Evolutionary conservation across 2,113 vertebrate species (phyloP).

Genomic region (Misgurnus mizolepis): DNA sequence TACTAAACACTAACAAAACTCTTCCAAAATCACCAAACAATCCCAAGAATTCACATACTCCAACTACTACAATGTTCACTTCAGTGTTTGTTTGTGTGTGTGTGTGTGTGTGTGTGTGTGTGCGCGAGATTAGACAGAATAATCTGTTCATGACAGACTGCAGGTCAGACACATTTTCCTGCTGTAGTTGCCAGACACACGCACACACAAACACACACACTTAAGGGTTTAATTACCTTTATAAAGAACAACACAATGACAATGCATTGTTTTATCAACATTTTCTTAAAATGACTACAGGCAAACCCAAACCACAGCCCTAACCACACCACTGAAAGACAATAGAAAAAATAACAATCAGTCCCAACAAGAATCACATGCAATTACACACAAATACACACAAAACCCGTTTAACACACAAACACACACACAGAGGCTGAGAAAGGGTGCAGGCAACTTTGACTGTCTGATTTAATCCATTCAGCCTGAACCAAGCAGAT

Average conservation of each 20-base stretch:
- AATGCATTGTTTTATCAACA: too few relatives aligned
- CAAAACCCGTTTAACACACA: neutral
- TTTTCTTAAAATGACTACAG: too few relatives aligned
- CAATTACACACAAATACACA: neutral
- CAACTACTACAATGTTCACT: constrained; percentile 6
- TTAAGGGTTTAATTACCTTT: too few relatives aligned
- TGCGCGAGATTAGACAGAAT: constrained; percentile 46
- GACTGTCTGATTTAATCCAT: constrained; percentile 30
- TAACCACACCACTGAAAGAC: too few relatives aligned
- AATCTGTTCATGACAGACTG: constrained; percentile 42
- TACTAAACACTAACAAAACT: constrained; percentile 18
- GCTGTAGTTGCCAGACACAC: neutral
- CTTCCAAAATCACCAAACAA: constrained; percentile 14
- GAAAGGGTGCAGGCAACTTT: neutral
- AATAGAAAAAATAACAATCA: too few relatives aligned
- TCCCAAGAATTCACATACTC: constrained; percentile 12
- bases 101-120: neutral
- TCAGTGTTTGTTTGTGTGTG: constrained; percentile 14
- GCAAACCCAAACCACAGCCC: too few relatives aligned
- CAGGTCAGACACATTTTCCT: constrained; percentile 41
- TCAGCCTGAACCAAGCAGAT: constrained; percentile 40
- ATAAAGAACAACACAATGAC: too few relatives aligned
- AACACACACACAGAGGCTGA: constrained; percentile 13
- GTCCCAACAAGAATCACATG: too few relatives aligned
- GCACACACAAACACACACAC: neutral